A percentile compares a stretch with the other conserved stretches of the same genome.
Conservation (phyloP, 2,888 invertebrate genomes). For the Drosophila peninsularis region DNA sequence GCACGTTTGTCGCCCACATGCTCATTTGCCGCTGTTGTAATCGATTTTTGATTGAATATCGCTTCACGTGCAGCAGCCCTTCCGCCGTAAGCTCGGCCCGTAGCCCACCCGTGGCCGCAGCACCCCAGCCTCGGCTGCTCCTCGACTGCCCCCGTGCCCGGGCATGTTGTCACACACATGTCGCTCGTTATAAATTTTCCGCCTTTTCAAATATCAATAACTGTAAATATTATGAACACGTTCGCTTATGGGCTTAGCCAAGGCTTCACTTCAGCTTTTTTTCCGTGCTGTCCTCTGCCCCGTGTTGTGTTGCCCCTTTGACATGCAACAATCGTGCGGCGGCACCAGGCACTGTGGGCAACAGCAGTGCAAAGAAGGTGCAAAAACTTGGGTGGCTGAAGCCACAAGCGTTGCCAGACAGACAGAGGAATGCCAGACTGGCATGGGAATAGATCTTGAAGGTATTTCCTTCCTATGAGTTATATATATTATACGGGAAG, state of each 20-base stretch:
- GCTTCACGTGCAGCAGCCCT: slow-evolving; percentile 63
- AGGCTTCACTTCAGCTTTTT: slow-evolving; percentile 32
- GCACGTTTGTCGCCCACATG: slow-evolving; percentile 38
- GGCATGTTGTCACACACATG: slow-evolving; percentile 79
- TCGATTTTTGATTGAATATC: slow-evolving; percentile 85
- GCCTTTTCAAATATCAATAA: slow-evolving; percentile 84
- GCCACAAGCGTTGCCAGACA: neutral
- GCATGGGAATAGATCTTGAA: neutral
- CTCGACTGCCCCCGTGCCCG: neutral
- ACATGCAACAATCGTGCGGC: slow-evolving; percentile 53
- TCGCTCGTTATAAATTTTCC: slow-evolving; percentile 84
- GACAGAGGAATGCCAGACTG: neutral
- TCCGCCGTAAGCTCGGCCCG: slow-evolving; percentile 22
- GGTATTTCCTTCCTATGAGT: neutral
- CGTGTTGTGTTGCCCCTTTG: slow-evolving; percentile 61
- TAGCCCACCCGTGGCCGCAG: slow-evolving; percentile 7
- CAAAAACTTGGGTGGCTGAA: neutral
- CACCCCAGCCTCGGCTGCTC: no score
- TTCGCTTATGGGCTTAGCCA: slow-evolving; percentile 76
- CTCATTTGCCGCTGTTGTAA: slow-evolving; percentile 67
- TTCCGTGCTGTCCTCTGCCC: slow-evolving; percentile 1
- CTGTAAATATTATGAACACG: slow-evolving; percentile 84
- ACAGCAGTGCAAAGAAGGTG: neutral
- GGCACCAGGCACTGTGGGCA: slow-evolving; percentile 35
- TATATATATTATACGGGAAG: no score